These are phyloP conservation scores for Limnephilus marmoratus DNA, from an alignment of 2,888 invertebrate genomes.

Conservation along the genomic window DNA sequence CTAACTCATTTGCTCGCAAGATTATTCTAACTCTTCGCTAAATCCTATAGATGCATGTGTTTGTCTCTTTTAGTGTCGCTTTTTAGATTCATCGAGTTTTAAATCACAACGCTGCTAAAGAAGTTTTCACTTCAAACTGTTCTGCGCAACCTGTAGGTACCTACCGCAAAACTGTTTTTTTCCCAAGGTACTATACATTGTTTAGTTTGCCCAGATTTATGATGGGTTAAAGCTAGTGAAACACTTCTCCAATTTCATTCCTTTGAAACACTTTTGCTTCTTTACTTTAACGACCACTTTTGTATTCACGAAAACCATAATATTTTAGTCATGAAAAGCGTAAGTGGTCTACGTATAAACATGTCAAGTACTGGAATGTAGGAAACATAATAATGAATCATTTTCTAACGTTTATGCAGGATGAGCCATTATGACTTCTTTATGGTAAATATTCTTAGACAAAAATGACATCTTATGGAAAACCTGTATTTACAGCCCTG, in stretches of 20 bases:
- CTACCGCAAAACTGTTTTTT: neutral
- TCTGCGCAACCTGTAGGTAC: too few species aligned
- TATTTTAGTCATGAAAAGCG: neutral
- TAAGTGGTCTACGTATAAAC: neutral
- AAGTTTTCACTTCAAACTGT: too few species aligned
- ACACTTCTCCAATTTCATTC: neutral
- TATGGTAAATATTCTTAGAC: constrained; percentile 17
- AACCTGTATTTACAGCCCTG: neutral
- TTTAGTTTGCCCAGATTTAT: neutral
- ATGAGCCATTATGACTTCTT: neutral
- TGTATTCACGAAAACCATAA: neutral
- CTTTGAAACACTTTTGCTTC: neutral
- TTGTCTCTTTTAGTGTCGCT: too few species aligned
- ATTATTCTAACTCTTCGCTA: too few species aligned
- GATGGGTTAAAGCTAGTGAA: neutral
- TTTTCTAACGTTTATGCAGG: neutral
- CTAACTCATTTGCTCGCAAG: too few species aligned
- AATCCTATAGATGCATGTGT: too few species aligned
- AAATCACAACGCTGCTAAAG: too few species aligned
- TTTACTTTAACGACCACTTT: neutral
- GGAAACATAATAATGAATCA: neutral
- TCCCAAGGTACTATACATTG: neutral
- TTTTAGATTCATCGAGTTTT: too few species aligned
- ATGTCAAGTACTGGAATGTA: neutral
- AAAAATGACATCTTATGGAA: neutral